Evolutionary conservation across 2,797 vertebrate genomes (phyloP).

Genomic region (Hypotaenidia okinawae): DNA sequence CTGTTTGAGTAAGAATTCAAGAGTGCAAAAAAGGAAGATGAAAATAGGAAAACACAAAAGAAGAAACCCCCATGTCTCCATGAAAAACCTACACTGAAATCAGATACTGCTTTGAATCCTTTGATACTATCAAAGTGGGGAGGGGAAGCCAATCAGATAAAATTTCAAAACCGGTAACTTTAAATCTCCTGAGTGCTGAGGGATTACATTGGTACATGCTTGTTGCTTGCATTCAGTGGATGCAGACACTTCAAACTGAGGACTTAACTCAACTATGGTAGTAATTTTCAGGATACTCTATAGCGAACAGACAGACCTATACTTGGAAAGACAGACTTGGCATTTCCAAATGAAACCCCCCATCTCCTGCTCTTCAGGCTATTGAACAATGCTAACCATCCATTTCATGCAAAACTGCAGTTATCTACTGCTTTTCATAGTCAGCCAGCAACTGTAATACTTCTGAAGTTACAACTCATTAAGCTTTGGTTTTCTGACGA

Average conservation of each 20-base stretch:
- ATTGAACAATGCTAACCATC: background rate
- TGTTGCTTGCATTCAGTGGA: background rate
- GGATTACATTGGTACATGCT: background rate
- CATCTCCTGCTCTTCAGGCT: background rate
- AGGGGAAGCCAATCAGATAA: background rate
- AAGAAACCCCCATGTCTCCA: no score
- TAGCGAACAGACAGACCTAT: rapidly evolving
- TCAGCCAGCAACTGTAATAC: background rate
- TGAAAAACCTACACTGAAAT: no score
- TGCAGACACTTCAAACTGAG: background rate
- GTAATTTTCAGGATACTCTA: background rate
- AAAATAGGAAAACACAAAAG: background rate
- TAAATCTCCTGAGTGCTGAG: background rate
- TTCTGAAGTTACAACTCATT: background rate
- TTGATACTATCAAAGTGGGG: background rate
- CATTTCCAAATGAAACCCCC: background rate
- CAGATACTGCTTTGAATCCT: background rate
- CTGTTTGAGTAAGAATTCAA: background rate
- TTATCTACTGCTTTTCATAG: background rate
- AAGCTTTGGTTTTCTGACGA: background rate
- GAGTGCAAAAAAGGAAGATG: background rate
- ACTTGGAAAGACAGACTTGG: background rate
- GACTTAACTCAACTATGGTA: background rate
- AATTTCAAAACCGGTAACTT: background rate
- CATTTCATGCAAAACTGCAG: background rate